Evolutionary conservation across 2,888 invertebrate genomes (phyloP).

Genomic region (Trichogramma dendrolimi): DNA sequence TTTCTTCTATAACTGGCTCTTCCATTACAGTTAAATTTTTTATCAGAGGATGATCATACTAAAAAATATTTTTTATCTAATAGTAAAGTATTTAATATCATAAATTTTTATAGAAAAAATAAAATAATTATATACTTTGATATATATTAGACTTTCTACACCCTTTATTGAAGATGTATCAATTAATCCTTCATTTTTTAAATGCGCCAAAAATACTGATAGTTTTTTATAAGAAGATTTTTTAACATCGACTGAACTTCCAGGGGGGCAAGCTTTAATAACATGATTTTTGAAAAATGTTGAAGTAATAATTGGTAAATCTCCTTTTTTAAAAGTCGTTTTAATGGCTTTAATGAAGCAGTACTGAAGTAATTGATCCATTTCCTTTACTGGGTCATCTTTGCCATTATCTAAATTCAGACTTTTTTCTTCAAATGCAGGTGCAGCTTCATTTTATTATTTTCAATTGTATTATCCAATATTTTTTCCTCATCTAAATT

Average conservation of each 20-base stretch:
- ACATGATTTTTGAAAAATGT: conserved; percentile 74
- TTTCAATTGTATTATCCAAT: background rate
- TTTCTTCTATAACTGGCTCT: conserved; percentile 37
- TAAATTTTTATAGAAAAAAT: conserved; percentile 1
- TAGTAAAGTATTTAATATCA: background rate
- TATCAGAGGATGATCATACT: conserved; percentile 57
- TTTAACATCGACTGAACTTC: conserved; percentile 73
- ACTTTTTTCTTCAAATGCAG: background rate
- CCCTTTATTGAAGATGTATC: conserved; percentile 62
- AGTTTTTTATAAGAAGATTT: conserved; percentile 86
- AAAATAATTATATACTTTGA: conserved; percentile 52
- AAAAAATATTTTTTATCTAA: conserved; percentile 21
- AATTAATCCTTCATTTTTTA: conserved; percentile 54
- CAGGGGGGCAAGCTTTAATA: conserved; percentile 66
- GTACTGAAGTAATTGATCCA: conserved; percentile 71
- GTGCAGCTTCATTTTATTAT: conserved; percentile 1
- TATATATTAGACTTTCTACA: conserved; percentile 70
- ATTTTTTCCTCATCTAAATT: conserved; percentile 9
- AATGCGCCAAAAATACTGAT: conserved; percentile 75
- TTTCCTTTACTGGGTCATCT: conserved; percentile 54
- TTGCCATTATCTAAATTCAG: background rate
- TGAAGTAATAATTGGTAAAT: conserved; percentile 76
- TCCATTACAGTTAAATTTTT: conserved; percentile 52
- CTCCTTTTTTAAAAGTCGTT: conserved; percentile 64
- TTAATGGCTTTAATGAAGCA: conserved; percentile 79